These are phyloP conservation scores for Oscheius sp. DNA, from an alignment of 1,140 invertebrate genomes.

Conservation along the genomic window DNA sequence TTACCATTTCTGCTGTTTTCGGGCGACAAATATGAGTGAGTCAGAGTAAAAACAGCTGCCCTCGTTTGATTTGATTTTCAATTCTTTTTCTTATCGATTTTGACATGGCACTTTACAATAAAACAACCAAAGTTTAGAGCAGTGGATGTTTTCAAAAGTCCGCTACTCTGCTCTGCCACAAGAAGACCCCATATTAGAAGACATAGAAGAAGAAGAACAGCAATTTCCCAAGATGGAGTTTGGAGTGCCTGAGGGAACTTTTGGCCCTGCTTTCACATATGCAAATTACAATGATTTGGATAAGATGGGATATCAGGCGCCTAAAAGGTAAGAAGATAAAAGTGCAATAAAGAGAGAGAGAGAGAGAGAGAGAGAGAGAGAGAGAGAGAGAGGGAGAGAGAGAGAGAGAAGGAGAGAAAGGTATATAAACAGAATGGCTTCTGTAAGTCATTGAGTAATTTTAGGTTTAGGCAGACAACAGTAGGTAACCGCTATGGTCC, in stretches of 20 bases:
- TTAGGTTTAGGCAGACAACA: slow-evolving; percentile 14
- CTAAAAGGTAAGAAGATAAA: slow-evolving; percentile 23
- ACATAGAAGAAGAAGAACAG: background rate
- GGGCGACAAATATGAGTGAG: too few relatives aligned
- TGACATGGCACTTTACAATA: background rate
- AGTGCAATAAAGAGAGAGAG: slow-evolving; percentile 17
- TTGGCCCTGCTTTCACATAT: slow-evolving; percentile 38
- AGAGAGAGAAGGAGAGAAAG: too few relatives aligned
- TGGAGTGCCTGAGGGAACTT: slow-evolving; percentile 27
- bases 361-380: too few relatives aligned
- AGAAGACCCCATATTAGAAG: background rate
- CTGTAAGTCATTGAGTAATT: slow-evolving; percentile 20
- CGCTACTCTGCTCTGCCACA: background rate
- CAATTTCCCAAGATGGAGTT: slow-evolving; percentile 6
- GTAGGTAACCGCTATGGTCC: slow-evolving; percentile 22
- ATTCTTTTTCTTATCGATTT: background rate
- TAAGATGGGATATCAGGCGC: slow-evolving; percentile 42
- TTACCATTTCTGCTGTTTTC: too few relatives aligned
- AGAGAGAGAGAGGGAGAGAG: too few relatives aligned
- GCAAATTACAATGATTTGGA: slow-evolving; percentile 42
- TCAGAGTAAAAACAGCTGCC: too few relatives aligned
- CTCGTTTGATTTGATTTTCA: too few relatives aligned
- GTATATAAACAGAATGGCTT: too few relatives aligned
- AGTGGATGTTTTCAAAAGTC: background rate
- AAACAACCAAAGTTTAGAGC: too few relatives aligned